Conservation (phyloP, 2,797 vertebrate species). For the Bovichtus diacanthus region DNA sequence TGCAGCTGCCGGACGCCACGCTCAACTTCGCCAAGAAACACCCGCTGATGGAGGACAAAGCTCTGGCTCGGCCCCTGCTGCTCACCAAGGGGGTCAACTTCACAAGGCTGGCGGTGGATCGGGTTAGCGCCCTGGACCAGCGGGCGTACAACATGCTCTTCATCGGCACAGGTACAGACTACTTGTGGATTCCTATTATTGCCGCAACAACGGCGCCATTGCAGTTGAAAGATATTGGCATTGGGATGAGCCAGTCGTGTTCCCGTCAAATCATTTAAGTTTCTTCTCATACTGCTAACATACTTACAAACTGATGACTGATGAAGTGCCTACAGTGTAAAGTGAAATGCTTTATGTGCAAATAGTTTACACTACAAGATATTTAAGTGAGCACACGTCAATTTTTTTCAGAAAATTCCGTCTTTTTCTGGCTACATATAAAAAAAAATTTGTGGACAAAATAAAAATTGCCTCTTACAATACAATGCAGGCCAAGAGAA, state of each 20-base stretch:
- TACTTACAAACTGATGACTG: too few relatives aligned
- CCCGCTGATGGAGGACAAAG: constrained; percentile 93
- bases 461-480: neutral
- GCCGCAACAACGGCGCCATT: neutral
- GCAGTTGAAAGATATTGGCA: neutral
- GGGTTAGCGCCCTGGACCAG: constrained; percentile 87
- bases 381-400: neutral
- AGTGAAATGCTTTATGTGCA: too few relatives aligned
- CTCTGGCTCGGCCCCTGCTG: constrained; percentile 90
- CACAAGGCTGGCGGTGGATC: constrained; percentile 92
- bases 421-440: neutral
- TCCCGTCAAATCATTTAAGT: too few relatives aligned
- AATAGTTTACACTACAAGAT: neutral
- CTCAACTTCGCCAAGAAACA: constrained; percentile 99
- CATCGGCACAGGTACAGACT: constrained; percentile 91
- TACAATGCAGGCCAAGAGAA: neutral
- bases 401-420: neutral
- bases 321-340: too few relatives aligned
- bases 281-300: neutral
- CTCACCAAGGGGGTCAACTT: constrained; percentile 94
- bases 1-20: constrained; percentile 94
- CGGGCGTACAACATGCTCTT: constrained; percentile 92
- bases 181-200: neutral
- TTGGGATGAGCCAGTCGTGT: neutral
- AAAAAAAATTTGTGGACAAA: too few relatives aligned